Percentiles rank a stretch among this genome's conserved stretches.
phyloP scores from a whole-genome alignment of 2,888 invertebrate genomes.

The Melipona bicolor region DNA sequence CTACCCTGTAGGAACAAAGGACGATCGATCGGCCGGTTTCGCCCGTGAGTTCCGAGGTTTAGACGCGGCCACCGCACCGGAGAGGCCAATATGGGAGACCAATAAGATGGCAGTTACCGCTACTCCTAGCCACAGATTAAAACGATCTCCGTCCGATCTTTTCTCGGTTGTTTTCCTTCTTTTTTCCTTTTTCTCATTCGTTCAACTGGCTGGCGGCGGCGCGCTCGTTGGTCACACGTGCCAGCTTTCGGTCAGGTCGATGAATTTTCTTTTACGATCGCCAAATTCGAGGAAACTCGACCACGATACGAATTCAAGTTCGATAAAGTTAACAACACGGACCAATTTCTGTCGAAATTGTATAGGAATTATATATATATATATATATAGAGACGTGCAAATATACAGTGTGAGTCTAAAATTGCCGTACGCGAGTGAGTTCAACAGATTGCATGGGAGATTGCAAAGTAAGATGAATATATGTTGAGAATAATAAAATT shows the following conservation, averaged over 20 bases:
- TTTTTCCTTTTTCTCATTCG: conserved; percentile 10
- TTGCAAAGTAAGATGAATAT: no score
- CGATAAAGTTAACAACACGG: not conserved
- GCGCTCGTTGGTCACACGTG: conserved; percentile 41
- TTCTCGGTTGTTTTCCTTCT: not conserved
- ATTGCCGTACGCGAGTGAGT: no score
- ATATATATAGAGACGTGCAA: no score
- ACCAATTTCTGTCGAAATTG: no score
- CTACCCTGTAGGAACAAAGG: conserved; percentile 56
- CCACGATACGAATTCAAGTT: not conserved
- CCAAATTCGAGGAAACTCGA: not conserved
- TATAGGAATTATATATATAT: no score
- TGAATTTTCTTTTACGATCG: conserved; percentile 16
- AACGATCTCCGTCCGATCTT: conserved; percentile 54
- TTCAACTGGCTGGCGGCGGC: conserved; percentile 2
- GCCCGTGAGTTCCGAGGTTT: conserved; percentile 42
- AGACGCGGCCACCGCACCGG: conserved; percentile 35
- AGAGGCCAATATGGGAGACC: conserved; percentile 63
- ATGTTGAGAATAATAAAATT: no score
- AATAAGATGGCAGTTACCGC: conserved; percentile 69
- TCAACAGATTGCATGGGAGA: no score
- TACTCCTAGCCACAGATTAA: conserved; percentile 66
- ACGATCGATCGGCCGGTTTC: conserved; percentile 58
- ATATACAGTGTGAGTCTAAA: no score
- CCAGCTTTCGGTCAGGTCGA: not conserved